Base-by-base conservation (phyloP, 1,140 invertebrate species). In the Brachionus angularis region DNA sequence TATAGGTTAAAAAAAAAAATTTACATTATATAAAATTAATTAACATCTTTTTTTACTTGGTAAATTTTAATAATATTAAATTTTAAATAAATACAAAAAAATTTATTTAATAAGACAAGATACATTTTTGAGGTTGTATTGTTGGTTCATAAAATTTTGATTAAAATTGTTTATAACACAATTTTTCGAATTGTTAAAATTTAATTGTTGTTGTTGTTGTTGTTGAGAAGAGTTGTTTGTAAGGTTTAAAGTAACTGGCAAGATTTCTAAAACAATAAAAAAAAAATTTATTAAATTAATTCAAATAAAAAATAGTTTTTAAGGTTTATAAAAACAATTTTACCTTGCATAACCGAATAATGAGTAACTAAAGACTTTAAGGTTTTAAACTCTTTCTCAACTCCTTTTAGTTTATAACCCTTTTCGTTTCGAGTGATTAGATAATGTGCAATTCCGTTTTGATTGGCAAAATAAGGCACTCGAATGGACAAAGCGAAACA, bases 391-490 rank as follows among this genome's bases (percentile, higher is more conserved):
- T 67, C 62, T 67, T 67, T 67, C 10, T 67, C 42, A 10, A 67
- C 62, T 3, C 62, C 62, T 67, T 67, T 67, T 1, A 67, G 31
- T 8, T 67, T 67, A 36, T 33, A 67, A 1, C 62, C 62, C 34
- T 50, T 31, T 36, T 18, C 23, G 23, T 47, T 47, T 14, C 36
- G 33, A 8, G 42, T 67, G 21, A 67, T 67, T 14, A 67, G 23
- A 25, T 67, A 67, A 23, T 67, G 62, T 3, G 62, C 62, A 14
- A 67, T 33, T 29, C 62, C 62, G 12, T 47, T 31, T 50, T 67
- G 62, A n/a, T 67, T 67, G 21, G 62, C 62, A 50, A 47, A 67
- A 14, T 67, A 67, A 10, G 62, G 62, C 42, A 67, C 62, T 34
- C 62, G 42, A 14, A 67, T 67, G 1, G 62, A 67, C 42, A 67